Base-by-base conservation (phyloP, 2,888 invertebrate genomes). In the Acleris laterana region DNA sequence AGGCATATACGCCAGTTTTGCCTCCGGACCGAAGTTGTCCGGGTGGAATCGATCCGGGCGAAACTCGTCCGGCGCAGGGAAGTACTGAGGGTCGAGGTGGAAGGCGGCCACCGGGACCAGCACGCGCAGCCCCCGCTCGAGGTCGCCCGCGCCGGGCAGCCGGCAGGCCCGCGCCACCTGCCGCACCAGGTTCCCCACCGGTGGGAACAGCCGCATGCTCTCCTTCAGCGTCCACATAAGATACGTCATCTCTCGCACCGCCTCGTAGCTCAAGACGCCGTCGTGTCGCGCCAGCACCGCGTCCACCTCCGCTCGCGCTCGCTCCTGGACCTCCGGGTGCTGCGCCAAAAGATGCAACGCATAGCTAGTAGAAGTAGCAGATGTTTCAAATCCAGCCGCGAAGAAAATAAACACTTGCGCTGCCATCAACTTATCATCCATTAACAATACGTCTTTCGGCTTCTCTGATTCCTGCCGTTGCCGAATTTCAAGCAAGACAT, bases 1-100 rank as follows among this genome's bases (percentile, higher is more conserved):
- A 0, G 89, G 89, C 64, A 88, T 68, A 70, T 87, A 88, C 3
- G 83, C 82, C 44, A 75, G 78, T 61, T 83, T 84, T 50, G 80
- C 77, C 0, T 65, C 71, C 19, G 70, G 62, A 32, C 74, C 70
- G 11, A 77, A 71, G 32, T 78, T 72, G 1, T 77, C 78, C 0
- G 82, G 79, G 11, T 75, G 62, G 69, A 84, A 84, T 19, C 85
- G 71, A 67, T 85, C 87, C 1, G 88, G 87, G 0, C 80, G 75
- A 63, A 84, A 88, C 67, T 79, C 76, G 0, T 72, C 62, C 2
- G 87, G 87, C 16, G 78, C 72, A 7, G 77, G 77, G 62, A 84
- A 88, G 71, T 85, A 85, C 60, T 77, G 70, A 48, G 84, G 82
- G 69, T 88, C 87, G 53, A 79, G 85, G 13, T 53, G 53, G 13